Evolutionary conservation across 2,113 vertebrate genomes (phyloP).

Genomic region (Thalassoma bifasciatum): DNA sequence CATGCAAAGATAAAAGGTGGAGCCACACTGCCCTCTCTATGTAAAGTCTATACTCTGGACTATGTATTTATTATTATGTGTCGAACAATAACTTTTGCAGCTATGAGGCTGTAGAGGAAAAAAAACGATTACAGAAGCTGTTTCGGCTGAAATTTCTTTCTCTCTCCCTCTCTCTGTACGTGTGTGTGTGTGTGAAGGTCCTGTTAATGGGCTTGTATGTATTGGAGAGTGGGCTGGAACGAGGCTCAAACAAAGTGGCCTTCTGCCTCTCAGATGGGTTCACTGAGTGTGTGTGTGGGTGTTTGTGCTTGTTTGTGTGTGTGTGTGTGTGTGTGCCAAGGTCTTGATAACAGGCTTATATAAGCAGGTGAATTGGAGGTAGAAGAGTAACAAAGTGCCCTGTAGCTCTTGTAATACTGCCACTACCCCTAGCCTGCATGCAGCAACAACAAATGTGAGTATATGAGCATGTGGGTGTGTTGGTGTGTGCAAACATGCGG

Average conservation of each 20-base stretch:
- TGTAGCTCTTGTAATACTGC: slow-evolving; percentile 59
- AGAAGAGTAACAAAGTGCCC: slow-evolving; percentile 56
- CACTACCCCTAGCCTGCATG: slow-evolving; percentile 16
- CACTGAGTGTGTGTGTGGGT: slow-evolving; percentile 8
- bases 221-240: slow-evolving; percentile 35
- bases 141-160: slow-evolving; percentile 3
- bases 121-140: slow-evolving; percentile 14
- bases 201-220: slow-evolving; percentile 42
- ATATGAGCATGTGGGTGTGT: not conserved
- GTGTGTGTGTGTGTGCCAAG: slow-evolving; percentile 25
- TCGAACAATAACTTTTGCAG: slow-evolving; percentile 13
- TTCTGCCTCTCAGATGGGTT: slow-evolving; percentile 49
- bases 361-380: slow-evolving; percentile 60
- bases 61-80: slow-evolving; percentile 2
- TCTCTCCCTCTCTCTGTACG: not conserved
- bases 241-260: slow-evolving; percentile 35
- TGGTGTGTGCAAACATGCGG: slow-evolving; percentile 1
- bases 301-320: slow-evolving; percentile 1
- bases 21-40: too few relatives aligned
- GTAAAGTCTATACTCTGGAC: too few relatives aligned
- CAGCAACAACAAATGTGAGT: slow-evolving; percentile 7
- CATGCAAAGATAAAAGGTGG: too few relatives aligned
- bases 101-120: slow-evolving; percentile 2
- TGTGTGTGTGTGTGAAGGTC: slow-evolving; percentile 25
- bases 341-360: slow-evolving; percentile 69